Percentiles rank a stretch among this genome's conserved stretches.
Evolutionary conservation across 2,888 invertebrate genomes (phyloP).

Genomic region (Hermodice carunculata): DNA sequence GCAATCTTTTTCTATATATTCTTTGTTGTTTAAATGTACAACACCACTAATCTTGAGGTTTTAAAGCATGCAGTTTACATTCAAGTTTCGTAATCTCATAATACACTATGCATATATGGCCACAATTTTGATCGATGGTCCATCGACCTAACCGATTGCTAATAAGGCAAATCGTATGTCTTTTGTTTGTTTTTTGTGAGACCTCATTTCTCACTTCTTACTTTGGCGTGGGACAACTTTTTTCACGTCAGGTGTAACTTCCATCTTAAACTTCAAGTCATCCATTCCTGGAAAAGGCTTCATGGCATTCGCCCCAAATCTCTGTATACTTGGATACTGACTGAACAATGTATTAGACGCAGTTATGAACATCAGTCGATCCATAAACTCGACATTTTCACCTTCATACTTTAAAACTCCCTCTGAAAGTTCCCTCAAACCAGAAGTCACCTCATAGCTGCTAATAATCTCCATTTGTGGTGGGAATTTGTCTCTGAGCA

Average conservation of each 20-base stretch:
- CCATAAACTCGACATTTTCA: conserved; percentile 60
- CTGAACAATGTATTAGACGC: conserved; percentile 46
- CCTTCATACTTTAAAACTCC: conserved; percentile 65
- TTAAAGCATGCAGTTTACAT: no score
- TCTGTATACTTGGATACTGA: conserved; percentile 47
- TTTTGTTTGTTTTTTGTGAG: no score
- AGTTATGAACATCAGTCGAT: conserved; percentile 61
- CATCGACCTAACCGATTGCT: no score
- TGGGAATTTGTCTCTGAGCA: conserved; percentile 61
- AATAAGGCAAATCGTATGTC: no score
- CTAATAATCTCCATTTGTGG: conserved; percentile 61
- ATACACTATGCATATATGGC: no score
- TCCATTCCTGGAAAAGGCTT: conserved; percentile 5
- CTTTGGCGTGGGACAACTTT: no score
- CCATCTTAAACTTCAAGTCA: conserved; percentile 17
- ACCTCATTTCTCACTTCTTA: no score
- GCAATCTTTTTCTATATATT: no score
- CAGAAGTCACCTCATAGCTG: conserved; percentile 54
- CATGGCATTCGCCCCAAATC: conserved; percentile 38
- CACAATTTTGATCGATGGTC: no score
- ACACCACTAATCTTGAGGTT: no score
- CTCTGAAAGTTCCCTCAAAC: conserved; percentile 63
- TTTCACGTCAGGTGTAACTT: conserved; percentile 25
- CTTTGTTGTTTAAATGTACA: no score
- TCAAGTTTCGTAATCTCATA: no score